Percentiles rank a stretch among this genome's conserved stretches.
phyloP scores from a whole-genome alignment of 1,140 invertebrate species.

The Lithobius niger region DNA sequence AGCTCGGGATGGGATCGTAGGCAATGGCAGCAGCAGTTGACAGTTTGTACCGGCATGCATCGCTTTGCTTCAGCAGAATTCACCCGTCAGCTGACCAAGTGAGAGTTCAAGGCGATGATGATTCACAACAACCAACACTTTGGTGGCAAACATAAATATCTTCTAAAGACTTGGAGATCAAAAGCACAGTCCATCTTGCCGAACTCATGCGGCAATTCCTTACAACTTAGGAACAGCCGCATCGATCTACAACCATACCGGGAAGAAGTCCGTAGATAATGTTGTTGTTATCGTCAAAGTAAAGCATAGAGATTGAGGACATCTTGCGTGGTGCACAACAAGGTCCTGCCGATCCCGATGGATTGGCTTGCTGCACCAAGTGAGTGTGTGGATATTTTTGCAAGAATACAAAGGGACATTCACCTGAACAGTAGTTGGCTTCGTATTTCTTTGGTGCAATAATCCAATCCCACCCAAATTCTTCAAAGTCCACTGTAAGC shows the following conservation, averaged over 20 bases:
- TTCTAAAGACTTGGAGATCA: no score
- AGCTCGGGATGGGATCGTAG: no score
- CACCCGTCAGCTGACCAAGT: no score
- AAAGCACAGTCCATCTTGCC: no score
- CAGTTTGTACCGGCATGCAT: no score
- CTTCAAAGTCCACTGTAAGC: conserved; percentile 86
- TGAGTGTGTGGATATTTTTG: conserved; percentile 89
- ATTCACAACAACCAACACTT: no score
- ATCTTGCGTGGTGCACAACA: conserved; percentile 82
- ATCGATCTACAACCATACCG: conserved; percentile 84
- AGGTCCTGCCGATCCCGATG: conserved; percentile 56
- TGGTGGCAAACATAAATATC: no score
- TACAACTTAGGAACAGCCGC: conserved; percentile 84
- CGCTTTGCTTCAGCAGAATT: no score
- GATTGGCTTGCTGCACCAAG: conserved; percentile 60
- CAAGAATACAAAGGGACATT: conserved; percentile 76
- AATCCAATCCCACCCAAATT: conserved; percentile 97
- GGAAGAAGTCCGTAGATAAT: conserved; percentile 77
- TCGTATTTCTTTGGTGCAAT: conserved; percentile 91
- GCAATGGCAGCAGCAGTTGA: no score
- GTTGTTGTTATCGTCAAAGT: conserved; percentile 75
- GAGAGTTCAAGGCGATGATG: no score
- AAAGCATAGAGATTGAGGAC: conserved; percentile 80
- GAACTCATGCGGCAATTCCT: no score
- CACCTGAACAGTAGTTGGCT: conserved; percentile 91